A percentile compares a stretch with the other conserved stretches of the same genome.
Conservation (phyloP, 2,888 invertebrate genomes). For the Alloscopus bannaensis region DNA sequence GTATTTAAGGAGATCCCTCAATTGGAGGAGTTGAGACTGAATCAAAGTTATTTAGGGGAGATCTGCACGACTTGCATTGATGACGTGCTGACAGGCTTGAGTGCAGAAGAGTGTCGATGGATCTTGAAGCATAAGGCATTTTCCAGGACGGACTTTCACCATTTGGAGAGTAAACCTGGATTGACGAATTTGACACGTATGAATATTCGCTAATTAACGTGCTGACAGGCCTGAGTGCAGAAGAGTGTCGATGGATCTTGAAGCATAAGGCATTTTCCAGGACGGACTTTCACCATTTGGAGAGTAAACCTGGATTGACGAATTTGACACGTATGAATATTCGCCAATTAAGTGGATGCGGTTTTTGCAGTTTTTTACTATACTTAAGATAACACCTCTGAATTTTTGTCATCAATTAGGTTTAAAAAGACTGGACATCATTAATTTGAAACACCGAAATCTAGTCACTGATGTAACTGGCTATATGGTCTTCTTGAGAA, state of each 20-base stretch:
- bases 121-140: conserved; percentile 64
- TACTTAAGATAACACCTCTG: neutral
- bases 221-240: conserved; percentile 50
- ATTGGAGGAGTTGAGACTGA: conserved; percentile 59
- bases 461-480: conserved; percentile 63
- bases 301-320: conserved; percentile 49
- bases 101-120: conserved; percentile 63
- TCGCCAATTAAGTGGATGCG: no score
- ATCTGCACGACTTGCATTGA: conserved; percentile 64
- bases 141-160: conserved; percentile 37
- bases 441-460: conserved; percentile 59
- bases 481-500: conserved; percentile 59
- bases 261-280: conserved; percentile 60
- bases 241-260: conserved; percentile 66
- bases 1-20: conserved; percentile 62
- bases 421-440: conserved; percentile 63
- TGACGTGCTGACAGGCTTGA: conserved; percentile 60
- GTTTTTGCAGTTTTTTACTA: no score
- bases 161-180: conserved; percentile 53
- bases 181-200: conserved; percentile 61
- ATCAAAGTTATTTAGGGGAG: conserved; percentile 67
- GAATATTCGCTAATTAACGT: conserved; percentile 17
- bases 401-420: conserved; percentile 31
- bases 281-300: conserved; percentile 49
- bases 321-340: conserved; percentile 57